Percentiles rank a stretch among this genome's conserved stretches.
Evolutionary conservation across 35 echinoderm and acorn worm genomes (phyloP).

Genomic region (Holothuria glaberrima): DNA sequence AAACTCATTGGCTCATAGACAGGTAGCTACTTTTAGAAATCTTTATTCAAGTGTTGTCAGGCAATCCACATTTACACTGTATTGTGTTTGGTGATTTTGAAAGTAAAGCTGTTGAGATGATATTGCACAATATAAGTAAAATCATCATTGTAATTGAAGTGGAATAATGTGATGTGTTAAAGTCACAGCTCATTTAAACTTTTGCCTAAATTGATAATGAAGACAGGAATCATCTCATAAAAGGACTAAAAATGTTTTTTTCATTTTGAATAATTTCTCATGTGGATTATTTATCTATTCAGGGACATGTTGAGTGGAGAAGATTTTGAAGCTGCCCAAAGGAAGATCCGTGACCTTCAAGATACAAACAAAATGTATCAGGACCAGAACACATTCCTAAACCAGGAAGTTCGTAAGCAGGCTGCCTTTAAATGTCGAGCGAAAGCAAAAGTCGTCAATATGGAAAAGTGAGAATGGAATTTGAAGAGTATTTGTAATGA

Average conservation of each 20-base stretch:
- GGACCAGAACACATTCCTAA: conserved; percentile 92
- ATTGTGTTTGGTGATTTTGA: no score
- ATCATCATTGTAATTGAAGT: no score
- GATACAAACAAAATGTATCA: conserved; percentile 89
- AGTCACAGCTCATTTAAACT: no score
- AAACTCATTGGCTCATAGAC: no score
- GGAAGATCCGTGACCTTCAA: conserved; percentile 79
- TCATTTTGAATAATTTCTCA: neutral
- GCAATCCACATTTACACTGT: no score
- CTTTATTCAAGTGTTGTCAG: no score
- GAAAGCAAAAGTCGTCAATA: conserved; percentile 64
- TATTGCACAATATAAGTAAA: no score
- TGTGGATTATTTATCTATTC: neutral
- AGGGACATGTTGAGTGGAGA: conserved; percentile 80
- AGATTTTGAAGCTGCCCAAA: conserved; percentile 75
- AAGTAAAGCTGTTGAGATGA: no score
- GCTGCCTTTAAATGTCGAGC: conserved; percentile 70
- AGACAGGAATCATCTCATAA: neutral
- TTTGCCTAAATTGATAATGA: no score
- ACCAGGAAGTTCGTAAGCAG: conserved; percentile 89
- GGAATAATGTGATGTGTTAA: no score
- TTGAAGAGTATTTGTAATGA: neutral
- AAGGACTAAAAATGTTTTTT: neutral
- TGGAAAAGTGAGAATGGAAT: conserved; percentile 69
- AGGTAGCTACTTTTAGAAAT: no score